These are phyloP conservation scores for Eulemur mongoz DNA, from an alignment of 2,797 vertebrate genomes.

Conservation along the genomic window DNA sequence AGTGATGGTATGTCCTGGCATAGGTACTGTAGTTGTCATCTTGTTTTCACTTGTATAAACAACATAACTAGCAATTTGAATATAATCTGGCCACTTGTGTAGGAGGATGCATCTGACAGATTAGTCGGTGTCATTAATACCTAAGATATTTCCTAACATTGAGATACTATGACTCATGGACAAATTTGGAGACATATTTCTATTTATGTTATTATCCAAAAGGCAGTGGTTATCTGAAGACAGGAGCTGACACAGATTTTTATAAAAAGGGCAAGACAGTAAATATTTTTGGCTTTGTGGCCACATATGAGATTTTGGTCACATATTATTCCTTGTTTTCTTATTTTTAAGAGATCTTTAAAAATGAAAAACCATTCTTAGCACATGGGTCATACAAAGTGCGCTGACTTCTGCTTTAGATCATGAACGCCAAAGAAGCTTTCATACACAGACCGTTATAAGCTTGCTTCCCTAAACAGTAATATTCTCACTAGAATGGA, in stretches of 20 bases:
- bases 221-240: background rate
- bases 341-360: background rate
- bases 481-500: background rate
- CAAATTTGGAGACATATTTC: background rate
- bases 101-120: background rate
- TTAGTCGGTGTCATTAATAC: background rate
- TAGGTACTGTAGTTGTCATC: background rate
- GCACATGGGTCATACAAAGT: background rate
- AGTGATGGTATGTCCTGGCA: background rate
- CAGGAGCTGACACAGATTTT: background rate
- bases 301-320: background rate
- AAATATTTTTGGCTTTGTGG: background rate
- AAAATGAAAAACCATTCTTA: background rate
- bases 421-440: background rate
- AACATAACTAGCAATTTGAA: background rate
- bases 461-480: background rate
- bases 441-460: background rate
- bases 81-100: background rate
- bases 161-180: background rate
- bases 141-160: background rate
- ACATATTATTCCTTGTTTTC: background rate
- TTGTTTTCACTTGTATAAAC: background rate
- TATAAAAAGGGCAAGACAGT: background rate
- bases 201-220: background rate
- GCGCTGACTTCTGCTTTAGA: background rate